These are phyloP conservation scores for Gadopsis marmoratus DNA, from an alignment of 2,797 vertebrate species.

Conservation along the genomic window DNA sequence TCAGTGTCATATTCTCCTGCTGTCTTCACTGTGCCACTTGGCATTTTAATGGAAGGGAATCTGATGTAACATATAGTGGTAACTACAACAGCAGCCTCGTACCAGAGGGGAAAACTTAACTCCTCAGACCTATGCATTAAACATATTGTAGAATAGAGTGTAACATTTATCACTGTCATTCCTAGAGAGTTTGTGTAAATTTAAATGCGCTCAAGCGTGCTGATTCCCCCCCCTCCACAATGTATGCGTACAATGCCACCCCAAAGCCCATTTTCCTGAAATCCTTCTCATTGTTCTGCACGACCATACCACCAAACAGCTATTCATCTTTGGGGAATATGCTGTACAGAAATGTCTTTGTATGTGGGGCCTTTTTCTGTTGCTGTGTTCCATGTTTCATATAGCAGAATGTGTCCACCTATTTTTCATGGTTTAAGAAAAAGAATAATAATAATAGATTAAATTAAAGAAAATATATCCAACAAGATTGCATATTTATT, in stretches of 20 bases:
- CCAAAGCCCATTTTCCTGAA: conserved; percentile 88
- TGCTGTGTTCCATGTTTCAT: conserved; percentile 63
- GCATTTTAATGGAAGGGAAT: conserved; percentile 92
- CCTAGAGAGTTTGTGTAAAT: conserved; percentile 99
- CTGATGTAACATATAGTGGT: conserved; percentile 88
- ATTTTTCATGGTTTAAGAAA: conserved; percentile 65
- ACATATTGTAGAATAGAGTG: conserved; percentile 99
- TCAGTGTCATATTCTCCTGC: conserved; percentile 88
- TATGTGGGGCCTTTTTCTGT: conserved; percentile 72
- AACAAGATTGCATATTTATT: conserved; percentile 58
- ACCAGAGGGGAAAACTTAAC: conserved; percentile 90
- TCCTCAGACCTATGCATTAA: conserved; percentile 97
- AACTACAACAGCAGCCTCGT: conserved; percentile 85
- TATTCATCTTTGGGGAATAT: conserved; percentile 87
- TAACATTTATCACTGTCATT: conserved; percentile 99
- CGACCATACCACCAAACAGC: conserved; percentile 85
- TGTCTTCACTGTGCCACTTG: conserved; percentile 90
- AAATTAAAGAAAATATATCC: conserved; percentile 55
- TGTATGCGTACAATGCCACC: conserved; percentile 85
- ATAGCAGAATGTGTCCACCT: conserved; percentile 54
- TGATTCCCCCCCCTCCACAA: conserved; percentile 79
- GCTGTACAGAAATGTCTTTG: conserved; percentile 86
- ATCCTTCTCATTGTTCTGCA: conserved; percentile 87
- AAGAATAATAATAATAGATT: conserved; percentile 16
- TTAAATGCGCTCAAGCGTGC: conserved; percentile 99